These are phyloP conservation scores for Palythoa grandis DNA, from an alignment of 92 coral and sea anemone genomes.

Conservation along the genomic window DNA sequence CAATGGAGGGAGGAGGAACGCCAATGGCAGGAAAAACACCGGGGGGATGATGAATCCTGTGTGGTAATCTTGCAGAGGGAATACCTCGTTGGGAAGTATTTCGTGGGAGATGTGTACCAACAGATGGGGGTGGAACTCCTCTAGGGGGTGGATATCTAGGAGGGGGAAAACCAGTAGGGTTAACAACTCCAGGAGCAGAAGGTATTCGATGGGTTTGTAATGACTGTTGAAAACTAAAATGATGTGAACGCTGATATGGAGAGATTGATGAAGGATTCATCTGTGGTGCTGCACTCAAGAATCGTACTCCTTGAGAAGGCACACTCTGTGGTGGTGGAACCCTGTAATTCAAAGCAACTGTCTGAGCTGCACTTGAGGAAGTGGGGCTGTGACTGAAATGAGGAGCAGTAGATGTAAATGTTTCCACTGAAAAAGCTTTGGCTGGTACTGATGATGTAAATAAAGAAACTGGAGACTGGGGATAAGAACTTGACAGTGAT, in stretches of 20 bases:
- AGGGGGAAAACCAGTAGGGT: slow-evolving; percentile 57
- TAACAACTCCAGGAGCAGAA: slow-evolving; percentile 29
- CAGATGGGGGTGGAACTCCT: not conserved
- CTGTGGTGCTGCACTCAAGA: not conserved
- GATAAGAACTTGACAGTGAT: slow-evolving; percentile 16
- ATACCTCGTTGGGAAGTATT: not conserved
- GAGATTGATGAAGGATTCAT: not conserved
- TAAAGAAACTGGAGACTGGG: not conserved
- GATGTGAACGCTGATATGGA: slow-evolving; percentile 7
- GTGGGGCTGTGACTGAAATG: not conserved
- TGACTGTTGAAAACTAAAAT: slow-evolving; percentile 22
- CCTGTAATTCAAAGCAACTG: not conserved
- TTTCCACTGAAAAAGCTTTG: not conserved
- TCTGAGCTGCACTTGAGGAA: not conserved
- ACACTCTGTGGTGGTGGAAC: not conserved
- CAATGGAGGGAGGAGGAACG: not conserved
- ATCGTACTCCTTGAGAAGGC: slow-evolving; percentile 35
- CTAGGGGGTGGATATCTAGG: not conserved
- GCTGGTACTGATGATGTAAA: not conserved
- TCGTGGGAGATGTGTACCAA: not conserved
- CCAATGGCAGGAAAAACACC: too few species aligned
- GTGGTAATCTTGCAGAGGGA: not conserved
- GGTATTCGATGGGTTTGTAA: slow-evolving; percentile 31
- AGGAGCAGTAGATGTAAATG: not conserved
- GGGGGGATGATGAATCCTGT: not conserved